phyloP scores from a whole-genome alignment of 1,140 invertebrate genomes.

The Liolophura sinensis region DNA sequence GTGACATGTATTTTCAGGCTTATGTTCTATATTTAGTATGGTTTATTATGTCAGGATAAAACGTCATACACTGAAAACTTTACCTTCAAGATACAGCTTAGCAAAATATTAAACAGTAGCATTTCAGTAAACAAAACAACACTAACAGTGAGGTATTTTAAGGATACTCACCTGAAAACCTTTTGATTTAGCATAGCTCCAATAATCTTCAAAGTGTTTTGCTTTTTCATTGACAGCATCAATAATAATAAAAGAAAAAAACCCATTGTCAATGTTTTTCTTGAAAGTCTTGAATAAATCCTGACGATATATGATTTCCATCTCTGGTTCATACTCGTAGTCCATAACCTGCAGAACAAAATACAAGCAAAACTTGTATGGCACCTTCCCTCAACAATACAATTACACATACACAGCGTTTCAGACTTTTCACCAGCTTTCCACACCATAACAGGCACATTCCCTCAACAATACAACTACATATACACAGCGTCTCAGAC shows the following conservation, averaged over 20 bases:
- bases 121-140: neutral
- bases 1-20: too few relatives aligned
- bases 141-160: neutral
- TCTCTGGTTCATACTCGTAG: slow-evolving; percentile 86
- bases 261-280: slow-evolving; percentile 87
- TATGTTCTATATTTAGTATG: too few relatives aligned
- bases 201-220: slow-evolving; percentile 79
- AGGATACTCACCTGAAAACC: slow-evolving; percentile 78
- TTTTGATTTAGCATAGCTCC: slow-evolving; percentile 82
- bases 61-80: too few relatives aligned
- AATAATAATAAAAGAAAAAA: slow-evolving; percentile 90
- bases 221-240: slow-evolving; percentile 78
- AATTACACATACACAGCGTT: too few relatives aligned
- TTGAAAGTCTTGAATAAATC: slow-evolving; percentile 90
- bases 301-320: slow-evolving; percentile 79
- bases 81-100: too few relatives aligned
- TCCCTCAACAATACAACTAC: too few relatives aligned
- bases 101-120: slow-evolving; percentile 4
- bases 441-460: too few relatives aligned
- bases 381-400: too few relatives aligned
- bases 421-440: too few relatives aligned
- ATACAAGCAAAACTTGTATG: slow-evolving; percentile 4
- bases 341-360: slow-evolving; percentile 71
- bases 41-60: too few relatives aligned
- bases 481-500: too few relatives aligned